These are phyloP conservation scores for Plagiodera versicolora DNA, from an alignment of 2,888 invertebrate genomes.

Conservation along the genomic window DNA sequence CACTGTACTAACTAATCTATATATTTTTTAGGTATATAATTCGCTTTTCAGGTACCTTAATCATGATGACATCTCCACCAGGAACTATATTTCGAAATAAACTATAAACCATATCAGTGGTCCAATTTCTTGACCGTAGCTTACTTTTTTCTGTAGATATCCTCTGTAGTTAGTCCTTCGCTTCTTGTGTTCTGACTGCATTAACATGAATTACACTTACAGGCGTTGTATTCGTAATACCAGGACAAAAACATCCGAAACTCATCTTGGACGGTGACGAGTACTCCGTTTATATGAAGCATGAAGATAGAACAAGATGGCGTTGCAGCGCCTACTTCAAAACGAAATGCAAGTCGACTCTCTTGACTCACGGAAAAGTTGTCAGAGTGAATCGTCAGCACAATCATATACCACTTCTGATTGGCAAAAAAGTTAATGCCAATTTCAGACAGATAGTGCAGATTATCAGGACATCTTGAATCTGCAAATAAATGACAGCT, in stretches of 20 bases:
- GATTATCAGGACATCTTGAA: slow-evolving; percentile 13
- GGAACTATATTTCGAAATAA: too few relatives aligned
- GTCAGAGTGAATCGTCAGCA: slow-evolving; percentile 35
- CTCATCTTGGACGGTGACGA: slow-evolving; percentile 37
- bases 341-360: slow-evolving; percentile 36
- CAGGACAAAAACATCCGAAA: slow-evolving; percentile 36
- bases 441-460: slow-evolving; percentile 13
- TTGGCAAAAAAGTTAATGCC: slow-evolving; percentile 10
- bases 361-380: slow-evolving; percentile 36
- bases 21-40: not conserved
- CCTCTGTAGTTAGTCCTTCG: not conserved
- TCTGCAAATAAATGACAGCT: not conserved
- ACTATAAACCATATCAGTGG: not conserved
- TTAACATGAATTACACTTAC: slow-evolving; percentile 18
- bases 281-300: slow-evolving; percentile 36
- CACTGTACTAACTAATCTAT: not conserved
- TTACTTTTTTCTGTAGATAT: not conserved
- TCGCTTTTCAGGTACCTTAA: not conserved
- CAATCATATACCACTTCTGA: slow-evolving; percentile 32
- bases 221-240: slow-evolving; percentile 32
- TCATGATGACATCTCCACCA: too few relatives aligned
- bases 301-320: slow-evolving; percentile 38
- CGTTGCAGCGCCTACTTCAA: slow-evolving; percentile 37
- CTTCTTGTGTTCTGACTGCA: slow-evolving; percentile 1
- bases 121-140: not conserved